Evolutionary conservation across 1,140 invertebrate genomes (phyloP).

Genomic region (Leptinotarsa defecta): DNA sequence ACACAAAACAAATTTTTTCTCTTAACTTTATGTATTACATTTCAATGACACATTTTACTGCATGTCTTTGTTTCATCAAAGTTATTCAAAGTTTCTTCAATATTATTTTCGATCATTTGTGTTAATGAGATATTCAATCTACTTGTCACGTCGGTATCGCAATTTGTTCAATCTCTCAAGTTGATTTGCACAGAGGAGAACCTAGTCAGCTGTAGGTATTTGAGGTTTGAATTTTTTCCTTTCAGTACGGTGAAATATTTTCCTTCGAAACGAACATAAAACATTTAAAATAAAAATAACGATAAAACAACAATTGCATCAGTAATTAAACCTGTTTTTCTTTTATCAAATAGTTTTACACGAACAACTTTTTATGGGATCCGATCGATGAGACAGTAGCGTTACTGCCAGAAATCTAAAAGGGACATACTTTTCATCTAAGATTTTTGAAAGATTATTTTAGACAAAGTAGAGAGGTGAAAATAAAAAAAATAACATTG

Average conservation of each 20-base stretch:
- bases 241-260: constrained; percentile 24
- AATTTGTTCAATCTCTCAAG: constrained; percentile 12
- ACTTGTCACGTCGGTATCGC: background rate
- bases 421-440: background rate
- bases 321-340: constrained; percentile 28
- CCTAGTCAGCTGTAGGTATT: constrained; percentile 21
- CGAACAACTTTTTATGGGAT: constrained; percentile 22
- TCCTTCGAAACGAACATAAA: constrained; percentile 26
- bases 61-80: too few species aligned
- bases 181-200: background rate
- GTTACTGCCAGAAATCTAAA: background rate
- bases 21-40: too few species aligned
- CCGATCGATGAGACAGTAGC: constrained; percentile 16
- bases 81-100: too few species aligned
- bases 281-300: constrained; percentile 30
- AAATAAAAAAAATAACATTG: too few species aligned
- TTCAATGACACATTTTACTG: too few species aligned
- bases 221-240: constrained; percentile 17
- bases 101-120: too few species aligned
- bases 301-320: constrained; percentile 29
- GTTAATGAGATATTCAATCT: background rate
- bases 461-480: too few species aligned
- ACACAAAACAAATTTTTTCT: too few species aligned
- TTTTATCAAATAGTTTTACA: constrained; percentile 30
- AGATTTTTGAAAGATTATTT: background rate